phyloP scores from a whole-genome alignment of 2,797 vertebrate genomes.

The Glyptemys insculpta region DNA sequence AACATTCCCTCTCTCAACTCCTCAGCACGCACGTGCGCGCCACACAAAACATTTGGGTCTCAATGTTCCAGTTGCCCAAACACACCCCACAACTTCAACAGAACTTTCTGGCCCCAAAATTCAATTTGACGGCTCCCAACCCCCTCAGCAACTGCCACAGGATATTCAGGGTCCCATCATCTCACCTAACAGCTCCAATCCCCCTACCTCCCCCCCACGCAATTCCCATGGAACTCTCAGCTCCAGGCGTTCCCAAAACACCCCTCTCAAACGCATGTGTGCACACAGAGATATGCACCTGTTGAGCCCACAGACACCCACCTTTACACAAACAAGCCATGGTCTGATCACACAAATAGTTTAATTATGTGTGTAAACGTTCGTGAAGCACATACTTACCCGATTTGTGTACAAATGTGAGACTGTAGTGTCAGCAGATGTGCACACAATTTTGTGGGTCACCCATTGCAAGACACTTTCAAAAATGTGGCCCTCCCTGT shows the following conservation, averaged over 20 bases:
- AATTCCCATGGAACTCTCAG: background rate
- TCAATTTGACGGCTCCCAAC: background rate
- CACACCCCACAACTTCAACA: background rate
- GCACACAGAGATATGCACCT: background rate
- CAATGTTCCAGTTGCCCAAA: background rate
- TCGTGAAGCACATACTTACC: background rate
- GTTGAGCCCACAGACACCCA: background rate
- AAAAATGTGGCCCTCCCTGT: accelerated
- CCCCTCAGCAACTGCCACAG: background rate
- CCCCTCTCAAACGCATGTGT: background rate
- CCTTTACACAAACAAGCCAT: background rate
- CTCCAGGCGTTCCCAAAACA: background rate
- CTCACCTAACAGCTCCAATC: accelerated
- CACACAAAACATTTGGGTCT: background rate
- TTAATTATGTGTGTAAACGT: background rate
- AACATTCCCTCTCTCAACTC: background rate
- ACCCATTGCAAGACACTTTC: accelerated
- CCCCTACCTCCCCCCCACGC: background rate
- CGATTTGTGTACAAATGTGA: background rate
- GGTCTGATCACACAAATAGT: background rate
- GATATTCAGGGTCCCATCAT: background rate
- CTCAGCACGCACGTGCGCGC: background rate
- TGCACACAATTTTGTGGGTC: background rate
- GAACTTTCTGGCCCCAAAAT: background rate
- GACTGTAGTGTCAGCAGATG: background rate